Conservation (phyloP, 2,113 vertebrate genomes). For the Microcebus lehilahytsara region DNA sequence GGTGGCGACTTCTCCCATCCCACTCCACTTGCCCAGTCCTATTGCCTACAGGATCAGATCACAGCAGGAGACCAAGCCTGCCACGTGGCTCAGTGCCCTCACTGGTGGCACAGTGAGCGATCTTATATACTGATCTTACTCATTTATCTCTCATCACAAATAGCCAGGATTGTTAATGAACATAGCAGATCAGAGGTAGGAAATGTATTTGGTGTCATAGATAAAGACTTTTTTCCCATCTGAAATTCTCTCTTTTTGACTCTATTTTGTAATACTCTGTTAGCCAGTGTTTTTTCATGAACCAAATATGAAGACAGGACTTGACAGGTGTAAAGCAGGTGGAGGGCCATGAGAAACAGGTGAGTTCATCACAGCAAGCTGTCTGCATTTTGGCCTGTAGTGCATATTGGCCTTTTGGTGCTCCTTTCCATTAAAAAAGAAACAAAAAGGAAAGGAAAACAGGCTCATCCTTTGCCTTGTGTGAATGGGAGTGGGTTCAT, state of each 20-base stretch:
- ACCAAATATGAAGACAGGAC: conserved; percentile 3
- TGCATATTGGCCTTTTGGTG: not conserved
- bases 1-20: not conserved
- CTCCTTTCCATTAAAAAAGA: not conserved
- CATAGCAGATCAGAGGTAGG: not conserved
- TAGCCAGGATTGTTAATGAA: not conserved
- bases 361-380: not conserved
- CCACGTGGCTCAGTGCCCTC: not conserved
- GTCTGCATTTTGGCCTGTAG: not conserved
- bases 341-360: not conserved
- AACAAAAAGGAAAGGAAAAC: not conserved
- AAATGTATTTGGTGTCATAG: conserved; percentile 30
- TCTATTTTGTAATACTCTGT: not conserved
- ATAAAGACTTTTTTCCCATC: conserved; percentile 63
- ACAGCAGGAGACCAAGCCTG: not conserved
- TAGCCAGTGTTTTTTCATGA: conserved; percentile 50
- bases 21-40: not conserved
- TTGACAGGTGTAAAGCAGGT: conserved; percentile 45
- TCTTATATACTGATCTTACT: too few relatives aligned
- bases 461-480: not conserved
- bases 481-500: not conserved
- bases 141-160: not conserved
- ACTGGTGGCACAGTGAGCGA: too few relatives aligned
- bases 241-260: conserved; percentile 51
- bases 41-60: not conserved